These are phyloP conservation scores for Platichthys flesus DNA, from an alignment of 2,113 vertebrate species.

Conservation along the genomic window DNA sequence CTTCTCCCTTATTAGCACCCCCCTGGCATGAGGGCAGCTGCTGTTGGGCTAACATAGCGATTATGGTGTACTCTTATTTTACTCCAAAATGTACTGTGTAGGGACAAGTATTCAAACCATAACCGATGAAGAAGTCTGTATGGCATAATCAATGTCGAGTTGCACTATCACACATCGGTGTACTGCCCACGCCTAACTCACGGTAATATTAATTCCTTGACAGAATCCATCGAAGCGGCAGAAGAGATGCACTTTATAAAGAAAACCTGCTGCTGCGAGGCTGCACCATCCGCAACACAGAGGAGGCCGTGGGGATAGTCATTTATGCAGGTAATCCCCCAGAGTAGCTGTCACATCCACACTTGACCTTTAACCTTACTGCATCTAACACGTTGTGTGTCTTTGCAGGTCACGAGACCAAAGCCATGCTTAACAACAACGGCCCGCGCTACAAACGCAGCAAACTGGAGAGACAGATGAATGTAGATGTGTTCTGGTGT, in stretches of 20 bases:
- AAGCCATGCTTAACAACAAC: conserved; percentile 98
- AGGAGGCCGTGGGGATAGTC: conserved; percentile 94
- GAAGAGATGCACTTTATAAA: conserved; percentile 90
- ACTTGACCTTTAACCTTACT: background rate
- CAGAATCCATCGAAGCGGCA: conserved; percentile 88
- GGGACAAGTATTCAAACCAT: no score
- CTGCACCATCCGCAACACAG: conserved; percentile 96
- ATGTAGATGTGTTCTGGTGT: conserved; percentile 95
- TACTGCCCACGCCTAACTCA: background rate
- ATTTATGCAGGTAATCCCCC: conserved; percentile 90
- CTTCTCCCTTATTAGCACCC: no score
- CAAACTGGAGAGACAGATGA: conserved; percentile 97
- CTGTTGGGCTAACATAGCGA: no score
- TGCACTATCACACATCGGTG: no score
- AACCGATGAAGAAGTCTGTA: no score
- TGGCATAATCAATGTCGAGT: no score
- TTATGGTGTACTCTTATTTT: no score
- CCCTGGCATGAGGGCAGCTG: no score
- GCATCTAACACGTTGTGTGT: background rate
- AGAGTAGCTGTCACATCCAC: background rate
- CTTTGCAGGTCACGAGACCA: conserved; percentile 93
- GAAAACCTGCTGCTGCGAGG: conserved; percentile 95
- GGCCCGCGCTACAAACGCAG: conserved; percentile 98
- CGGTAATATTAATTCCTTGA: background rate
- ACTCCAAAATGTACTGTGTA: no score